phyloP scores from a whole-genome alignment of 2,113 vertebrate species.

The Andinoacara biseriatus region DNA sequence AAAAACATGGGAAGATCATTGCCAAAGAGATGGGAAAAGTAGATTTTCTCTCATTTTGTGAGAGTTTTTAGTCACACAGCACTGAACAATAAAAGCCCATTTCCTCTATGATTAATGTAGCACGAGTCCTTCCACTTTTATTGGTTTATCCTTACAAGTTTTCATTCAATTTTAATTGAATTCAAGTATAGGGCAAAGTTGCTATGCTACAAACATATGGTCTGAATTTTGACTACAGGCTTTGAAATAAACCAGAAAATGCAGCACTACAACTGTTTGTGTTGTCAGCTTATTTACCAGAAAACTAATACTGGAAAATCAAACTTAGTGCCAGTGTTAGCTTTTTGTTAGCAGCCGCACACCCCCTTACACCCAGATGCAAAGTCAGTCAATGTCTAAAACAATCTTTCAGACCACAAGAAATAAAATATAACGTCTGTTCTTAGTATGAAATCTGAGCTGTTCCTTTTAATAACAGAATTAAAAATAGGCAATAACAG shows the following conservation, averaged over 20 bases:
- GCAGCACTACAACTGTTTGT: neutral
- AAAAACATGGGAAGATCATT: neutral
- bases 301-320: neutral
- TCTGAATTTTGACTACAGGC: slow-evolving; percentile 1
- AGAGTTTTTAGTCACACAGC: neutral
- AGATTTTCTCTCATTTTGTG: no score
- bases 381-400: slow-evolving; percentile 16
- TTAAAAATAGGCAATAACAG: neutral
- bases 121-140: neutral
- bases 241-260: neutral
- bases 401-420: neutral
- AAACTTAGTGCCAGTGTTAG: neutral
- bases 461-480: neutral
- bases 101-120: slow-evolving; percentile 43
- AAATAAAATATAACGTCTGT: neutral
- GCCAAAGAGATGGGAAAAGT: neutral
- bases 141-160: neutral
- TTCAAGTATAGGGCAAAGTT: neutral
- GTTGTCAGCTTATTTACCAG: neutral
- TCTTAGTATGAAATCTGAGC: neutral
- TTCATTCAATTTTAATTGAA: neutral
- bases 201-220: neutral
- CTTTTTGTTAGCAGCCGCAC: neutral
- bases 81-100: slow-evolving; percentile 38
- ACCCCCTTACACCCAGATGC: neutral